phyloP scores from a whole-genome alignment of 1,140 invertebrate species.

The Semibalanus balanoides region DNA sequence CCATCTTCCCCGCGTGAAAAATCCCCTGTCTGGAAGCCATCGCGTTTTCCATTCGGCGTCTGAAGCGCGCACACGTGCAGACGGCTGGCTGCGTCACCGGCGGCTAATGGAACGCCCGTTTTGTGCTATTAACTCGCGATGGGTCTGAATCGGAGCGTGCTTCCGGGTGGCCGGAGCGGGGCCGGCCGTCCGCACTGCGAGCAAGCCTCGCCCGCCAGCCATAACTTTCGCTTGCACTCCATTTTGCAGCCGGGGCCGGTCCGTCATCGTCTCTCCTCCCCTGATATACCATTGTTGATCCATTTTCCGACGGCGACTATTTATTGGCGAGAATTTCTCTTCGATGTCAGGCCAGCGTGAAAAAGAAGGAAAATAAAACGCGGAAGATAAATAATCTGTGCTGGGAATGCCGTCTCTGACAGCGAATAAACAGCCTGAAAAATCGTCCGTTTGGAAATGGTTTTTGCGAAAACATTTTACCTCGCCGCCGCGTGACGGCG shows the following conservation, averaged over 20 bases:
- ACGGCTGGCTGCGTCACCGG: too few relatives aligned
- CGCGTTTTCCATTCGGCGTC: too few relatives aligned
- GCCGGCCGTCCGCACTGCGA: not conserved
- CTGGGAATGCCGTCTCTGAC: not conserved
- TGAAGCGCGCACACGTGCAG: too few relatives aligned
- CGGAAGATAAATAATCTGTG: not conserved
- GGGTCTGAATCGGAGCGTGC: not conserved
- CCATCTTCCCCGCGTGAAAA: too few relatives aligned
- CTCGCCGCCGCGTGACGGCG: not conserved
- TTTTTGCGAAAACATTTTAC: constrained; percentile 2
- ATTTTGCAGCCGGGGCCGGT: not conserved
- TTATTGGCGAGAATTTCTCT: not conserved
- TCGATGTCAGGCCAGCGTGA: constrained; percentile 1
- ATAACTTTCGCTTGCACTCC: not conserved
- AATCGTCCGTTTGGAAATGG: not conserved
- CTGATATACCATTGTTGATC: constrained; percentile 1
- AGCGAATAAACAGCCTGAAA: constrained; percentile 2
- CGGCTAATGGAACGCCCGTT: not conserved
- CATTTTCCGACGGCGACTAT: not conserved
- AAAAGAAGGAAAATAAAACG: constrained; percentile 2
- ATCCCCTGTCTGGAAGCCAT: too few relatives aligned
- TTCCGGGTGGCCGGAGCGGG: not conserved
- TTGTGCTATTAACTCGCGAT: not conserved
- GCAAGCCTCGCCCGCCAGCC: too few relatives aligned
- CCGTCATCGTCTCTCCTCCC: not conserved